phyloP scores from a whole-genome alignment of 2,797 vertebrate species.

The Crenichthys baileyi region DNA sequence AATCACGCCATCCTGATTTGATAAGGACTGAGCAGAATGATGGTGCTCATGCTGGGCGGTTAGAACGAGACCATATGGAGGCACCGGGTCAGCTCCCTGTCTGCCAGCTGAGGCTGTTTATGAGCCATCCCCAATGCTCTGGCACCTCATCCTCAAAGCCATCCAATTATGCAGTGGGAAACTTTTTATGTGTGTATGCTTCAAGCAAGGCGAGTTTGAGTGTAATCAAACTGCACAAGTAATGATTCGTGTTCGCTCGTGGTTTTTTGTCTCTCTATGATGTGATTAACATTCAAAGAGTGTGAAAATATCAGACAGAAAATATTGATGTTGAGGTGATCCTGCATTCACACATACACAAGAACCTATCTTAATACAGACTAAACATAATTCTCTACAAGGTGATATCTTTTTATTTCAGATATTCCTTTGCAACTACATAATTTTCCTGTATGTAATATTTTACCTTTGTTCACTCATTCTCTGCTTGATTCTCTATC shows the following conservation, averaged over 20 bases:
- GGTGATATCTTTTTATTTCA: not conserved
- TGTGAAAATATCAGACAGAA: not conserved
- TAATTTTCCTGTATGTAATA: not conserved
- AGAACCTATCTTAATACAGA: not conserved
- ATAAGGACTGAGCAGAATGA: conserved; percentile 66
- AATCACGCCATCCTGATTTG: conserved; percentile 62
- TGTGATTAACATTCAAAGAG: conserved; percentile 9
- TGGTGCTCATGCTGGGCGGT: conserved; percentile 46
- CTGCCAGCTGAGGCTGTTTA: conserved; percentile 68
- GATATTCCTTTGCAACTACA: not conserved
- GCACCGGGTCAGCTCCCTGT: conserved; percentile 38
- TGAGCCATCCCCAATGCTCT: conserved; percentile 20
- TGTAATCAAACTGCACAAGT: not conserved
- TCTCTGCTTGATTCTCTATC: not conserved
- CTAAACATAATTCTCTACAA: not conserved
- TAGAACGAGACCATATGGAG: conserved; percentile 63
- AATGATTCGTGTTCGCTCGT: not conserved
- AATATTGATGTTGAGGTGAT: not conserved
- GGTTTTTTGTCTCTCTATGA: conserved; percentile 2
- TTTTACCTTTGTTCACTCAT: not conserved
- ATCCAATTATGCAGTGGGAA: conserved; percentile 23
- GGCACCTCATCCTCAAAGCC: conserved; percentile 55
- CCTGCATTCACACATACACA: not conserved
- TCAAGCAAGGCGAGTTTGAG: conserved; percentile 11
- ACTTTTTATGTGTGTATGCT: conserved; percentile 3